Percentiles rank a stretch among this genome's conserved stretches.
Evolutionary conservation across 2,888 invertebrate species (phyloP).

Genomic region (Lissonota sp.): DNA sequence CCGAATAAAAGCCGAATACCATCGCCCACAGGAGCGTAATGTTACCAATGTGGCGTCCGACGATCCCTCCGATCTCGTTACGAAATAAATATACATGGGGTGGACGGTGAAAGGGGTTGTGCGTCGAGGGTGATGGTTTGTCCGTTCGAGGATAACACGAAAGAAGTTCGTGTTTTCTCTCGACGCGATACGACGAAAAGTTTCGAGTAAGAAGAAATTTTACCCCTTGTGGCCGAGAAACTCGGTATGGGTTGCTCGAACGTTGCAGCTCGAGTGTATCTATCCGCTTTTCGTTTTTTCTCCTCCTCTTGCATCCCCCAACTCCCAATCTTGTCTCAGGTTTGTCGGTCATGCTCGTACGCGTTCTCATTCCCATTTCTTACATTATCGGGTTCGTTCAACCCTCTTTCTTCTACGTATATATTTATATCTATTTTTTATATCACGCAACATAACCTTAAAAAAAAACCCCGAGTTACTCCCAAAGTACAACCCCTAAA

Average conservation of each 20-base stretch:
- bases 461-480: constrained; percentile 17
- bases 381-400: constrained; percentile 15
- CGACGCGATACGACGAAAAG: neutral
- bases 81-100: constrained; percentile 53
- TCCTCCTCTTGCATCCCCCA: neutral
- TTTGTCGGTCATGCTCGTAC: constrained; percentile 25
- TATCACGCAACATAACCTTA: constrained; percentile 12
- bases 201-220: constrained; percentile 43
- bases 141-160: constrained; percentile 1
- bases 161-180: neutral
- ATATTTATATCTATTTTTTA: constrained; percentile 2
- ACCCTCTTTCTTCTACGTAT: neutral
- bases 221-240: constrained; percentile 31
- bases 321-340: constrained; percentile 11
- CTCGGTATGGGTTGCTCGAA: constrained; percentile 27
- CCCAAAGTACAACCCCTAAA: constrained; percentile 31
- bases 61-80: constrained; percentile 60
- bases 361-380: constrained; percentile 12
- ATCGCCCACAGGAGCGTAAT: constrained; percentile 19
- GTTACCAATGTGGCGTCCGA: constrained; percentile 17
- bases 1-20: constrained; percentile 20
- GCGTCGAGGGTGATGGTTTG: too few relatives aligned
- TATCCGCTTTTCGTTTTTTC: constrained; percentile 19
- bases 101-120: neutral
- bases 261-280: constrained; percentile 1